phyloP scores from a whole-genome alignment of 2,113 vertebrate species.

The Peromyscus leucopus region DNA sequence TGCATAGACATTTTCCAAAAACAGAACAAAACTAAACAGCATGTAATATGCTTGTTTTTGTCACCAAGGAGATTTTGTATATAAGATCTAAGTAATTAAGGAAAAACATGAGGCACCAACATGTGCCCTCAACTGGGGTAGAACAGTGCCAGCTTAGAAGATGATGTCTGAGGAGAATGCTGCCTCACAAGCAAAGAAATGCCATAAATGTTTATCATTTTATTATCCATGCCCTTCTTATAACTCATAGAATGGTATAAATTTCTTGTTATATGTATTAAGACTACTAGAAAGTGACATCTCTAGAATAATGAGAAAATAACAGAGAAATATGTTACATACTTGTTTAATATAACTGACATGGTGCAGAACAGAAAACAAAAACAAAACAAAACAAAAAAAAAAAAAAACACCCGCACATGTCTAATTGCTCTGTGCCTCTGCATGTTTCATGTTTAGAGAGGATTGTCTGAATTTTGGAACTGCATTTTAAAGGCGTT shows the following conservation, averaged over 20 bases:
- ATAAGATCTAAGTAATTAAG: constrained; percentile 59
- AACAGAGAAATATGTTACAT: constrained; percentile 1
- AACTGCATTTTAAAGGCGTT: not conserved
- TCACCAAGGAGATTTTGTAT: not conserved
- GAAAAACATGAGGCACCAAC: not conserved
- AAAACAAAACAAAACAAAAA: not conserved
- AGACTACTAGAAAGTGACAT: constrained; percentile 22
- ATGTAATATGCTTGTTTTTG: not conserved
- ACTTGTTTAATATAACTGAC: constrained; percentile 7
- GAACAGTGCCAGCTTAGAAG: not conserved
- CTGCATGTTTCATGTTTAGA: not conserved
- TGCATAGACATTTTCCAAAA: not conserved
- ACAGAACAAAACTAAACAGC: not conserved
- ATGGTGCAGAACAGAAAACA: not conserved
- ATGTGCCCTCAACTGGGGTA: not conserved
- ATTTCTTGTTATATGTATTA: constrained; percentile 65
- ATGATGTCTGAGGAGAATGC: constrained; percentile 27
- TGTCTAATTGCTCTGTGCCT: constrained; percentile 1
- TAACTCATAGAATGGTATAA: constrained; percentile 58
- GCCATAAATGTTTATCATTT: constrained; percentile 52
- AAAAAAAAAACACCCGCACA: not conserved
- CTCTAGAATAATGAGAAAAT: constrained; percentile 2
- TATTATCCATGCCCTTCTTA: constrained; percentile 54
- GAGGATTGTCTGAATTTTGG: not conserved
- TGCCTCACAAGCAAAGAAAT: constrained; percentile 44